Percentiles rank a stretch among this genome's conserved stretches.
Evolutionary conservation across 2,113 vertebrate species (phyloP).

Genomic region (Phodopus roborovskii): DNA sequence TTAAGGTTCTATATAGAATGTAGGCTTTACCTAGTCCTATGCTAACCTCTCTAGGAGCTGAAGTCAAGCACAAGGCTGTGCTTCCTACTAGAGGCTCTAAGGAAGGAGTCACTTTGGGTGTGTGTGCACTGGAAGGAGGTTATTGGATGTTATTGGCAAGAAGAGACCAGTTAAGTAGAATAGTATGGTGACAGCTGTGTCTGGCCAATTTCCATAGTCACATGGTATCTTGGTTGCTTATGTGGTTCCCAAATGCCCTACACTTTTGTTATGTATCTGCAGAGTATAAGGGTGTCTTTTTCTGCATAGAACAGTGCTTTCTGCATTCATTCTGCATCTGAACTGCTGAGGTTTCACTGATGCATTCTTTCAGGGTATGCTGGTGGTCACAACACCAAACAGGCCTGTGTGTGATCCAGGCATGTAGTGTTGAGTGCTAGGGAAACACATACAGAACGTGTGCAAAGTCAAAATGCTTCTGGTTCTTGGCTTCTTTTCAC

Average conservation of each 20-base stretch:
- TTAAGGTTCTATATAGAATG: background rate
- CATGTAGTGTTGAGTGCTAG: background rate
- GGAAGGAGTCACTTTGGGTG: background rate
- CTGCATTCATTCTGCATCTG: background rate
- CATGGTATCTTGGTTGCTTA: background rate
- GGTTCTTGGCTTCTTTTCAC: conserved; percentile 55
- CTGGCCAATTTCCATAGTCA: background rate
- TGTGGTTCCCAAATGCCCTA: background rate
- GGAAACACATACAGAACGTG: background rate
- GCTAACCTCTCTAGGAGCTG: background rate
- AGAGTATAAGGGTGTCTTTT: background rate
- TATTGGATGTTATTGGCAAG: background rate
- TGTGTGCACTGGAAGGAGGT: no score
- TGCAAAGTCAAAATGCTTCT: conserved; percentile 58
- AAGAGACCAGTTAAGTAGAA: background rate
- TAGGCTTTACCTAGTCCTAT: background rate
- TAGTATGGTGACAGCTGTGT: background rate
- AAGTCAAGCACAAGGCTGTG: background rate
- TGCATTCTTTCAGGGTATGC: background rate
- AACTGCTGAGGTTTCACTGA: background rate
- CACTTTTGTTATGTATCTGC: background rate
- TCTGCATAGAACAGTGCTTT: background rate
- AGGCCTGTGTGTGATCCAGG: background rate
- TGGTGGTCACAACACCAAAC: background rate
- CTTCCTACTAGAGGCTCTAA: background rate